A percentile compares a stretch with the other conserved stretches of the same genome.
These are phyloP conservation scores for Nannoperca australis DNA, from an alignment of 2,797 vertebrate genomes.

Conservation along the genomic window DNA sequence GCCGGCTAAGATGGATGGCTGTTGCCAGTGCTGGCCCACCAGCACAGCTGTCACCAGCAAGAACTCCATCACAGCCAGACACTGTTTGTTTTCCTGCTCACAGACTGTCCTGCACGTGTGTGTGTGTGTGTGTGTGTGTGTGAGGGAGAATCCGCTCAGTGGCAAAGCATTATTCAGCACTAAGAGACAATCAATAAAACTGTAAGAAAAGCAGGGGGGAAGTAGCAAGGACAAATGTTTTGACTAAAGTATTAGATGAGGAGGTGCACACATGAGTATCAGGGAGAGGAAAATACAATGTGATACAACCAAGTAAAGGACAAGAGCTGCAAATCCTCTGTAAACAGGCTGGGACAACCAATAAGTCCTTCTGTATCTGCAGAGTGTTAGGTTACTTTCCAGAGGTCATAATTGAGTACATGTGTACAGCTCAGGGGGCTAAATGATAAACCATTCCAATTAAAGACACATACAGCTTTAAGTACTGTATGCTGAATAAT, in stretches of 20 bases:
- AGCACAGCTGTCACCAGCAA: conserved; percentile 56
- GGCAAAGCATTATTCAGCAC: conserved; percentile 56
- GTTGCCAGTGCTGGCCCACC: conserved; percentile 35
- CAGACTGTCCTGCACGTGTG: conserved; percentile 10
- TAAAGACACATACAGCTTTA: background rate
- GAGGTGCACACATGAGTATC: background rate
- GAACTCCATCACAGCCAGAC: conserved; percentile 58
- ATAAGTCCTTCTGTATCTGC: background rate
- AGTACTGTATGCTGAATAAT: background rate
- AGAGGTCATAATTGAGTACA: background rate
- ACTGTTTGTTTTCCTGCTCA: conserved; percentile 11
- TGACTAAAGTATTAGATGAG: conserved; percentile 13
- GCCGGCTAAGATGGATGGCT: conserved; percentile 62
- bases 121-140: conserved; percentile 25
- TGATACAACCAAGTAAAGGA: conserved; percentile 24
- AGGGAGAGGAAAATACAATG: background rate
- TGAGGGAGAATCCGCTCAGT: conserved; percentile 22
- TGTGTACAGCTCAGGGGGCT: background rate
- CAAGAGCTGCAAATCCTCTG: background rate
- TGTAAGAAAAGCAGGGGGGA: conserved; percentile 12
- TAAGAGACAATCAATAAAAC: conserved; percentile 55
- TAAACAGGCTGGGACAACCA: background rate
- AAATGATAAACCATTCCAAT: too few species aligned
- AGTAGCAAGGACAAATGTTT: conserved; percentile 26
- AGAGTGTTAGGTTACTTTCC: background rate